These are phyloP conservation scores for Myopa tessellatipennis DNA, from an alignment of 2,888 invertebrate species.

Conservation along the genomic window DNA sequence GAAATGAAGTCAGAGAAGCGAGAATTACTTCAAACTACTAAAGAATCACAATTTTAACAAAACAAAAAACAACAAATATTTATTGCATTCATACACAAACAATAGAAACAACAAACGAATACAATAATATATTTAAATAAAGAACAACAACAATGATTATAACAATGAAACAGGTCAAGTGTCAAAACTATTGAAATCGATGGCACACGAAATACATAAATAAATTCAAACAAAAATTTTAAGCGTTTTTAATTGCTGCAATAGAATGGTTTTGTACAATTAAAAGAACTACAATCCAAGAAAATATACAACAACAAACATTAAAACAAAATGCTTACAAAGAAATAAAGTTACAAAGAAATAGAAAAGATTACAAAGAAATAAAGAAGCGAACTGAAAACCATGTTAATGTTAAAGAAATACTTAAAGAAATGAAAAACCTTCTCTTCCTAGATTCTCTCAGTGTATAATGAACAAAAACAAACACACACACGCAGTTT, in stretches of 20 bases:
- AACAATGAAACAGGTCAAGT: not conserved
- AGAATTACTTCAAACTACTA: not conserved
- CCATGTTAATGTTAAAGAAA: not conserved
- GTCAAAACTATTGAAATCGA: not conserved
- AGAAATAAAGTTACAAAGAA: not conserved
- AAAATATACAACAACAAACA: not conserved
- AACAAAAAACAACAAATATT: not conserved
- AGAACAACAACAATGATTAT: not conserved
- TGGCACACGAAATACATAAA: not conserved
- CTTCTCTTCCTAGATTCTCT: conserved; percentile 67
- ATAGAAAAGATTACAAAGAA: not conserved
- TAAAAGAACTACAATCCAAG: not conserved
- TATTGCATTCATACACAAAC: not conserved
- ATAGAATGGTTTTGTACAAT: too few species aligned
- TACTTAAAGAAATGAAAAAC: conserved; percentile 43
- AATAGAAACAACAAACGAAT: not conserved
- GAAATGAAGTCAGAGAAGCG: not conserved
- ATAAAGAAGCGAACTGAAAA: not conserved
- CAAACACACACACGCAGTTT: conserved; percentile 36
- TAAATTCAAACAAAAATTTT: not conserved
- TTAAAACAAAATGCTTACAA: not conserved
- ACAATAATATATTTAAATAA: conserved; percentile 6
- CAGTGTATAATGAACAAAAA: conserved; percentile 59
- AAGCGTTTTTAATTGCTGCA: too few species aligned
- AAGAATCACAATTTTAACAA: conserved; percentile 1